Evolutionary conservation across 2,113 vertebrate species (phyloP), one percentile per base, ranked within the genome.

Genomic region (Fulica atra): DNA sequence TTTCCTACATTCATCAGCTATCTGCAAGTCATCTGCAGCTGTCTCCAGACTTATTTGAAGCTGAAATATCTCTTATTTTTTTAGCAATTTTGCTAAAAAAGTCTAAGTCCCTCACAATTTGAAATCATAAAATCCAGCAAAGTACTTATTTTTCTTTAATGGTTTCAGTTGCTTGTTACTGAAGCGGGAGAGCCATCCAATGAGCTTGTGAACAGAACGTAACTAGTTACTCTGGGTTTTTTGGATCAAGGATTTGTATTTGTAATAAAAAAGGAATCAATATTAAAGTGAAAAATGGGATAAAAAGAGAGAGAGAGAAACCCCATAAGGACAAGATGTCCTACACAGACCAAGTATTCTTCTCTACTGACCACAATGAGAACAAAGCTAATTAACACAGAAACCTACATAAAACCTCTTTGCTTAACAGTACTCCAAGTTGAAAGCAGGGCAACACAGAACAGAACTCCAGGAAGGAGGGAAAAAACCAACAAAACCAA

Each of bases 221-320:
- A 79, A 26, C 42, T 21, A 31, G 23, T 24, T 21, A 38, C 61
- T 68, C 57, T 44, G 31, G 11, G 14, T 1, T 25, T 44, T 73
- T 19, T 77, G 6, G 19, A 56, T 81, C 40, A 65, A n/a, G 20
- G 19, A 70, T 66, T 85, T 81, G 4, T 73, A 46, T 53, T 86
- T 74, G 79, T 87, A 86, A 81, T 78, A 90, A 92, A 93, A 92
- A 87, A 51, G 19, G 69, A 92, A 81, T 87, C 84, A 72, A 38
- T 74, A 92, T 48, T 29, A 73, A 89, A 92, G 66, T 53, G n/a
- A 78, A 69, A 78, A 93, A 73, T 42, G 4, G 15, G 26, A 78
- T 87, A 85, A 78, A 87, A 60, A 65, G 51, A 54, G 40, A n/a
- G 19, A 86, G 40, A n/a, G 23, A 81, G 10, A 69, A 84, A 81